Conservation (phyloP, 2,797 vertebrate species). For the Enteromius unitaeniatus region DNA sequence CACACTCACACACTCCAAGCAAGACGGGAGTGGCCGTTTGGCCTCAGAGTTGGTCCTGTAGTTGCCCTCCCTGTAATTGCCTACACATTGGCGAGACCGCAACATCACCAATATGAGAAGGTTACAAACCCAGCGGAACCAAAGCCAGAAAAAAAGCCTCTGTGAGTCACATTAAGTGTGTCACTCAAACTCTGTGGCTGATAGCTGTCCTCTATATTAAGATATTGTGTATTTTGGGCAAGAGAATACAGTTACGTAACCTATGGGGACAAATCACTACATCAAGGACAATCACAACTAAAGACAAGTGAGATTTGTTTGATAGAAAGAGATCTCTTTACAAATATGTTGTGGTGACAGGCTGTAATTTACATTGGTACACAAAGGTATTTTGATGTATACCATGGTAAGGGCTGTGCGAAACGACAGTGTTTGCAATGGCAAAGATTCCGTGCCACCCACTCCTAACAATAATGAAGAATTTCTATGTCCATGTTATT, state of each 20-base stretch:
- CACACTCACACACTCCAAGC: neutral
- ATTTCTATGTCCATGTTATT: neutral
- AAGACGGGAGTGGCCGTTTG: conserved; percentile 67
- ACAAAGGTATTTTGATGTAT: neutral
- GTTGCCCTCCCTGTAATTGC: conserved; percentile 75
- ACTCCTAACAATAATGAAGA: neutral
- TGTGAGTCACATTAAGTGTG: conserved; percentile 53
- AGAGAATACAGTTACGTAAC: neutral
- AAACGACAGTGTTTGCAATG: neutral
- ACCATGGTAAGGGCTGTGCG: neutral
- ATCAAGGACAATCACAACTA: neutral
- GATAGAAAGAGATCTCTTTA: neutral
- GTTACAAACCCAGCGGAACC: conserved; percentile 63
- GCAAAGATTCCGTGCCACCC: neutral
- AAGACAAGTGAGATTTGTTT: neutral
- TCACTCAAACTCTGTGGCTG: neutral
- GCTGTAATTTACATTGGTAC: neutral
- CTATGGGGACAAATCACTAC: neutral
- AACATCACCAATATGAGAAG: conserved; percentile 76
- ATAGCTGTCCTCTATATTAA: conserved; percentile 16
- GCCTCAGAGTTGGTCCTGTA: conserved; percentile 74
- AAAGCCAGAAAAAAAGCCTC: conserved; percentile 57
- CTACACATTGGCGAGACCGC: conserved; percentile 74
- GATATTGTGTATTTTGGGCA: conserved; percentile 21
- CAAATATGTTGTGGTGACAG: neutral